phyloP scores from a whole-genome alignment of 2,888 invertebrate species.

The Epistrophella euchroma region DNA sequence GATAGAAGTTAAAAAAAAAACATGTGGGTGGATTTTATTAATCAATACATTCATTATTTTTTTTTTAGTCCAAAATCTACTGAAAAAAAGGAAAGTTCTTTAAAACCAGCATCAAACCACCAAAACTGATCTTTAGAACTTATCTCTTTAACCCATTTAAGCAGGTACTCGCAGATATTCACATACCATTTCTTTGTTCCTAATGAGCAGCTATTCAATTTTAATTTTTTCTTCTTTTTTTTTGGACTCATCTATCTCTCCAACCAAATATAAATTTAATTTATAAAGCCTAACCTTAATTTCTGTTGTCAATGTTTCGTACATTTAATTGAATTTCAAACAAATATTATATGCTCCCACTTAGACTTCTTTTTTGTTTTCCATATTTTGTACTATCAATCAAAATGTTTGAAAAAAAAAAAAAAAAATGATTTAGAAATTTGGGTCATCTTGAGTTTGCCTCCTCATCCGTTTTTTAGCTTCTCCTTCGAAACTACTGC shows the following conservation, averaged over 20 bases:
- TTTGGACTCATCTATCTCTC: not conserved
- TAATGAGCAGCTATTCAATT: conserved; percentile 14
- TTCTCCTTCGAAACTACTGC: not conserved
- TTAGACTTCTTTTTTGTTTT: not conserved
- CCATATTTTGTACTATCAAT: conserved; percentile 22
- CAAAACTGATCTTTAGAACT: not conserved
- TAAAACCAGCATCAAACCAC: not conserved
- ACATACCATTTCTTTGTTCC: not conserved
- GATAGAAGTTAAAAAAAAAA: too few species aligned
- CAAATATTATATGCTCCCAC: conserved; percentile 12
- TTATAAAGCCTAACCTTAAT: conserved; percentile 29
- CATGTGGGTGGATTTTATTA: too few species aligned
- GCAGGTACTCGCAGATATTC: not conserved
- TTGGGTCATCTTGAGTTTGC: conserved; percentile 55
- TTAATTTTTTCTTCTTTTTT: not conserved
- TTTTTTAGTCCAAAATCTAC: too few species aligned
- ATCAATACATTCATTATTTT: too few species aligned
- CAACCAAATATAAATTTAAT: conserved; percentile 2
- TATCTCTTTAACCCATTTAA: conserved; percentile 5
- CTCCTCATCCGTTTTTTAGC: conserved; percentile 27
- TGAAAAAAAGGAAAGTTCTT: conserved; percentile 21
- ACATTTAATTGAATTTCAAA: conserved; percentile 18
- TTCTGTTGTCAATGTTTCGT: conserved; percentile 13
- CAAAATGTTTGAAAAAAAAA: conserved; percentile 10
- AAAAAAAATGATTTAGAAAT: conserved; percentile 18